Evolutionary conservation across 1,140 invertebrate species (phyloP).

Genomic region (Macrobrachium nipponense): DNA sequence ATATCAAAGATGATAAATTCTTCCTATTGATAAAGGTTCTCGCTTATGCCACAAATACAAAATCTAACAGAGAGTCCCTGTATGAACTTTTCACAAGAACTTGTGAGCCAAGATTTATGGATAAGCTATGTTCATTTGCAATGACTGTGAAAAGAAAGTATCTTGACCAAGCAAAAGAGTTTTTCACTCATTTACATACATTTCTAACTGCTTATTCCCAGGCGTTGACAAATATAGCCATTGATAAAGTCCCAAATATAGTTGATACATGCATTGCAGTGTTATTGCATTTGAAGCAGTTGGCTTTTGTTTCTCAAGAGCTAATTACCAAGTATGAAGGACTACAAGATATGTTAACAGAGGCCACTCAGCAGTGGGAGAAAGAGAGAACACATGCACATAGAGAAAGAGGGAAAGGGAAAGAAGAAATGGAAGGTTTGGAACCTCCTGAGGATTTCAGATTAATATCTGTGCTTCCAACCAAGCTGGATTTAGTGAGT

Average conservation of each 20-base stretch:
- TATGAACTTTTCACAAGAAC: slow-evolving; percentile 33
- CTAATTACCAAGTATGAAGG: slow-evolving; percentile 20
- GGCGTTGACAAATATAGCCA: slow-evolving; percentile 30
- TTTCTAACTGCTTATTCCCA: slow-evolving; percentile 24
- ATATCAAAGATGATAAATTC: background rate
- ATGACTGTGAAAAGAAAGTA: slow-evolving; percentile 29
- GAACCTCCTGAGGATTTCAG: slow-evolving; percentile 59
- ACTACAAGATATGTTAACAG: slow-evolving; percentile 25
- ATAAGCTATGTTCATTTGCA: slow-evolving; percentile 6
- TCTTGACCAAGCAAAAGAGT: background rate
- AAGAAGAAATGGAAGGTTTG: slow-evolving; percentile 32
- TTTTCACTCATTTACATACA: slow-evolving; percentile 16
- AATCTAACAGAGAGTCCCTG: slow-evolving; percentile 34
- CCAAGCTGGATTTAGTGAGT: slow-evolving; percentile 22
- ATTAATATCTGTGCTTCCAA: slow-evolving; percentile 50
- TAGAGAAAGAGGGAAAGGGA: background rate
- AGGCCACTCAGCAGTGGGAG: slow-evolving; percentile 21
- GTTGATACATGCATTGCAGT: slow-evolving; percentile 11
- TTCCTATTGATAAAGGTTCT: slow-evolving; percentile 40
- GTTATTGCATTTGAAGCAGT: background rate
- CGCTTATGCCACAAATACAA: slow-evolving; percentile 6
- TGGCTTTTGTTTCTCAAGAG: background rate
- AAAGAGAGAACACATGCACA: background rate
- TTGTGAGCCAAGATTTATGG: slow-evolving; percentile 22
- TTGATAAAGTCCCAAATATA: slow-evolving; percentile 15